A percentile compares a stretch with the other conserved stretches of the same genome.
These are phyloP conservation scores for Trogon melanurus DNA, from an alignment of 2,113 vertebrate species.

Conservation along the genomic window DNA sequence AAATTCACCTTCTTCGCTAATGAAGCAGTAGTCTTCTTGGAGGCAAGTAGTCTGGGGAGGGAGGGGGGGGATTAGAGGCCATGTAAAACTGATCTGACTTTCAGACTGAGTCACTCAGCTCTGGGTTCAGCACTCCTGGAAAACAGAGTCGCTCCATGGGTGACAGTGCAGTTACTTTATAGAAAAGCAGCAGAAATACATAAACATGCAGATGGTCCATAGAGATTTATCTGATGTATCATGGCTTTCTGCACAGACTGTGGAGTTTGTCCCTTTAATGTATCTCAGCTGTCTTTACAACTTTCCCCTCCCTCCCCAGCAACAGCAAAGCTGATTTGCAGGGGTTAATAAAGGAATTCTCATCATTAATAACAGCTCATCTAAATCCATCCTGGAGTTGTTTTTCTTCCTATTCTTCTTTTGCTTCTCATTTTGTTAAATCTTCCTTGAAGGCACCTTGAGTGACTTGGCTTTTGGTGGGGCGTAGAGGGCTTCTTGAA, in stretches of 20 bases:
- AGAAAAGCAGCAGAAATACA: background rate
- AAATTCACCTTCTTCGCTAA: slow-evolving; percentile 45
- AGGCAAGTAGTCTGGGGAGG: background rate
- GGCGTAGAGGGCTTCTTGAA: background rate
- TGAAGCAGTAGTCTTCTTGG: slow-evolving; percentile 9
- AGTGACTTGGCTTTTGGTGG: background rate
- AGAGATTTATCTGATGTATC: background rate
- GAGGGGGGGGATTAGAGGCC: background rate
- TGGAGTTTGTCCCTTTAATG: background rate
- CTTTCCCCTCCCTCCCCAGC: background rate
- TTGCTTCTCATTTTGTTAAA: background rate
- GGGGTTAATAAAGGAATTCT: background rate
- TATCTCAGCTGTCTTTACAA: background rate
- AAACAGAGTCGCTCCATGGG: background rate
- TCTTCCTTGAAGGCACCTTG: background rate
- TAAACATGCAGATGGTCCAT: accelerated
- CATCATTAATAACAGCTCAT: background rate
- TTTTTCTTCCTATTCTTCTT: background rate
- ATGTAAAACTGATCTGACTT: background rate
- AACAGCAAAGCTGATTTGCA: background rate
- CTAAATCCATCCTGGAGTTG: background rate
- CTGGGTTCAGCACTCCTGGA: background rate
- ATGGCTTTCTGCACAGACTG: background rate
- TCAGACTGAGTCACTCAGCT: background rate
- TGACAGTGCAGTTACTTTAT: background rate